These are phyloP conservation scores for Stegodyphus mimosarum DNA, from an alignment of 1,140 invertebrate genomes.

Conservation along the genomic window DNA sequence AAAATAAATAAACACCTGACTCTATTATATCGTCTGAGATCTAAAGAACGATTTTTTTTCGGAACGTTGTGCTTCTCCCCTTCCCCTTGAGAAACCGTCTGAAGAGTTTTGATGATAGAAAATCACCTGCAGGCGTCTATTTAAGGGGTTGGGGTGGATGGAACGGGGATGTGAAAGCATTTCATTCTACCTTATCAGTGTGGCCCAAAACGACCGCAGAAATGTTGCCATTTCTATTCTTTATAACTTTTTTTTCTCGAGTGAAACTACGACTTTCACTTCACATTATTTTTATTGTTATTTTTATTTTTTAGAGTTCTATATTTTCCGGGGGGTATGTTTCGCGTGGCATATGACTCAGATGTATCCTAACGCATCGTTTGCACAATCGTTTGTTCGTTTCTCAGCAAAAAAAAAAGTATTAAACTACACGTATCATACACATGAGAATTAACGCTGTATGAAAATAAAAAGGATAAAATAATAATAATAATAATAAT, in stretches of 20 bases:
- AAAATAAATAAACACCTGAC: constrained; percentile 59
- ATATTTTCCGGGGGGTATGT: constrained; percentile 33
- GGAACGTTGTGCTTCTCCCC: neutral
- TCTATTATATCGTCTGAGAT: constrained; percentile 52
- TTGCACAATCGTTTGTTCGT: neutral
- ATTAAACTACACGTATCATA: no score
- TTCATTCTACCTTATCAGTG: constrained; percentile 54
- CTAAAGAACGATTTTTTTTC: constrained; percentile 44
- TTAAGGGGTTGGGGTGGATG: constrained; percentile 29
- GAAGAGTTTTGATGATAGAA: constrained; percentile 55
- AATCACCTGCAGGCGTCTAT: constrained; percentile 49
- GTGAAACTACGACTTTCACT: neutral
- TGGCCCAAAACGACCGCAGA: constrained; percentile 55
- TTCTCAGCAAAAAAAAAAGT: no score
- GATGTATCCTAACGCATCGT: no score
- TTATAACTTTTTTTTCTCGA: constrained; percentile 27
- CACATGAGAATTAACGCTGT: no score
- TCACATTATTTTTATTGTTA: neutral
- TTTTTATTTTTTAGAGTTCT: neutral
- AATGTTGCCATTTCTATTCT: constrained; percentile 52
- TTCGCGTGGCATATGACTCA: neutral
- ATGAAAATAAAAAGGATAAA: no score
- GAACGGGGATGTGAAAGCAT: constrained; percentile 3
- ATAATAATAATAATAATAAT: no score
- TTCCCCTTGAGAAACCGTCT: constrained; percentile 1